Conservation (phyloP, 2,113 vertebrate genomes). For the Galemys pyrenaicus region DNA sequence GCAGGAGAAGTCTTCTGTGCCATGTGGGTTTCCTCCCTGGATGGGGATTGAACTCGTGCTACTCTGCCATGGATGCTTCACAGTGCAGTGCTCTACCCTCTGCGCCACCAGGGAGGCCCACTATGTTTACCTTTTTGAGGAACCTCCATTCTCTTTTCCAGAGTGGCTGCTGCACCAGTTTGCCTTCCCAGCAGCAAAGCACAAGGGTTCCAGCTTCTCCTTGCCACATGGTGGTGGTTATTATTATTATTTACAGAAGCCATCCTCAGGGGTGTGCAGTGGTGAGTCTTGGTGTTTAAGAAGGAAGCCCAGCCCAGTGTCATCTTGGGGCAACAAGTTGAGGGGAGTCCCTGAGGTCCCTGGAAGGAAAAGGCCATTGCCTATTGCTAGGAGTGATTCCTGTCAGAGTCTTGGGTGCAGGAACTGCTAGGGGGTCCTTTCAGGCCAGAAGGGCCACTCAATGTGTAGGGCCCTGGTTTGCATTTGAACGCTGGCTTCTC, state of each 20-base stretch:
- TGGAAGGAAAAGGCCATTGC: neutral
- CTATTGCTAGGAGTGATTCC: neutral
- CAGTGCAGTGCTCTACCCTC: no score
- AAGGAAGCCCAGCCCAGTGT: rapidly evolving
- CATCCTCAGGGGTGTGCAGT: neutral
- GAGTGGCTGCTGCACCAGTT: no score
- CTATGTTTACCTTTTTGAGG: no score
- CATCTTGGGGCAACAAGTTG: neutral
- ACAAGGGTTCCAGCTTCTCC: neutral
- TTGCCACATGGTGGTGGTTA: neutral
- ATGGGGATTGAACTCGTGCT: no score
- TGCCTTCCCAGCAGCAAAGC: neutral
- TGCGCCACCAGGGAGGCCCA: no score
- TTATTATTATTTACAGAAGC: neutral
- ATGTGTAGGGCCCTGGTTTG: neutral
- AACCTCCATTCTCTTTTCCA: no score
- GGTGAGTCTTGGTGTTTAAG: neutral
- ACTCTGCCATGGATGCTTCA: no score
- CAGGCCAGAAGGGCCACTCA: rapidly evolving
- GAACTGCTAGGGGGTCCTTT: neutral
- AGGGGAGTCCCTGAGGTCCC: neutral
- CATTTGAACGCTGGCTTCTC: neutral
- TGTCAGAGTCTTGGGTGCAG: neutral
- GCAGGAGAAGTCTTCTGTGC: no score
- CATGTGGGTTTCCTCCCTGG: no score